Evolutionary conservation across 2,888 invertebrate genomes (phyloP), one percentile per base, ranked within the genome.

Genomic region (Antheraea yamamai): DNA sequence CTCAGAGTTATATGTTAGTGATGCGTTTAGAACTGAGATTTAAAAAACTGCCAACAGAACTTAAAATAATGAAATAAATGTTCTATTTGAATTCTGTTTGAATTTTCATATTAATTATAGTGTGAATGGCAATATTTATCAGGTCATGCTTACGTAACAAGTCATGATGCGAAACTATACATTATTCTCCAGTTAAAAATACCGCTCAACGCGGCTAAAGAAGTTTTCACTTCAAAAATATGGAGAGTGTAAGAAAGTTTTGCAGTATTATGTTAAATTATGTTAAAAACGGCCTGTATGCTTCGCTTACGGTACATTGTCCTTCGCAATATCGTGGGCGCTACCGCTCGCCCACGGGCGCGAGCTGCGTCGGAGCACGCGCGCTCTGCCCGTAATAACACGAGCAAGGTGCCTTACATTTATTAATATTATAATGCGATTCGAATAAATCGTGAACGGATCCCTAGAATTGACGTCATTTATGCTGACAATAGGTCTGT

Each of bases 271-370:
- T 26, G 39, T n/a, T 16, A 30, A 71, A 51, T 72, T 51, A 74
- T 52, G 78, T 83, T 76, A n/a, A 76, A 75, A 70, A 75, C 89
- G 80, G 75, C 80, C 91, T 89, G 88, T 92, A 78, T 83, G 85
- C 83, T 81, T 83, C 82, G 84, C 85, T 89, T 93, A 94, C 93
- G 94, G 94, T 94, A 94, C 91, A 93, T 92, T 92, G 94, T 93
- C 92, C 92, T 92, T 80, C 79, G 89, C 84, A 77, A 78, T 83
- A 85, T 84, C 88, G 93, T 92, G 92, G 92, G 93, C 91, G 93
- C 91, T 92, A 91, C 92, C 87, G 87, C 86, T 88, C 93, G 93
- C 93, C 92, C 90, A 92, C 92, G 89, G 86, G 81, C 84, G 82
- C 84, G 81, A 81, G 79, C 80, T 64, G 81, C 79, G 81, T 85